Evolutionary conservation across 2,113 vertebrate species (phyloP), one percentile per base, ranked within the genome.

Genomic region (Anguilla japonica): DNA sequence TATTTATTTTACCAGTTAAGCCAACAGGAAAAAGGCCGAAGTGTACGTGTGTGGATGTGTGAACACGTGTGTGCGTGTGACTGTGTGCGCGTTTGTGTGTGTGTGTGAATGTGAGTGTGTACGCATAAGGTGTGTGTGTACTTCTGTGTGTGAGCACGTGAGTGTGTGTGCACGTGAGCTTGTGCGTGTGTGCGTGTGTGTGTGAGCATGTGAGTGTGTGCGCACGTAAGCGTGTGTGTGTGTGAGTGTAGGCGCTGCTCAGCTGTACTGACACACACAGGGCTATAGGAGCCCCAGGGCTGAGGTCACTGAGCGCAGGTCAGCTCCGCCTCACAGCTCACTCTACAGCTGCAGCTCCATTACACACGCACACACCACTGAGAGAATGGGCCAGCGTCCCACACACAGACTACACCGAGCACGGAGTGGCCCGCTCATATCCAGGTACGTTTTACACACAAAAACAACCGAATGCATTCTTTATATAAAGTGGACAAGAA

Each of bases 401-500:
- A 87, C 78, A 78, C 67, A 80, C 34, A 78, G 60, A 67, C 60
- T 22, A 50, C 18, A 46, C 67, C 46, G 2, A 18, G n/a, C 82
- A 57, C 63, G 60, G 14, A 13, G 56, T 11, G 20, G 15, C 78
- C 81, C 71, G 43, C 50, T 83, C 34, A 79, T 75, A 22, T 43
- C 46, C 41, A 82, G 22, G 40, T 41, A 84, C 53, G 82, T 15
- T 46, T 82, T 85, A 41, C 2, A 46, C 8, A 26, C 41, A 86
- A 79, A 83, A 75, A 86, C 67, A 83, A 60, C 81, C 60, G 84
- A 82, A 53, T 14, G 83, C 83, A 86, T 85, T 87, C 75, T 83
- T 83, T 81, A 60, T 86, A 89, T 86, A 83, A 90, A 94, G 89
- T 89, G 94, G 89, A 96, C 91, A 95, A 95, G 90, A 95, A 95